phyloP scores from a whole-genome alignment of 2,113 vertebrate genomes.

The Thalassarche chlororhynchos region DNA sequence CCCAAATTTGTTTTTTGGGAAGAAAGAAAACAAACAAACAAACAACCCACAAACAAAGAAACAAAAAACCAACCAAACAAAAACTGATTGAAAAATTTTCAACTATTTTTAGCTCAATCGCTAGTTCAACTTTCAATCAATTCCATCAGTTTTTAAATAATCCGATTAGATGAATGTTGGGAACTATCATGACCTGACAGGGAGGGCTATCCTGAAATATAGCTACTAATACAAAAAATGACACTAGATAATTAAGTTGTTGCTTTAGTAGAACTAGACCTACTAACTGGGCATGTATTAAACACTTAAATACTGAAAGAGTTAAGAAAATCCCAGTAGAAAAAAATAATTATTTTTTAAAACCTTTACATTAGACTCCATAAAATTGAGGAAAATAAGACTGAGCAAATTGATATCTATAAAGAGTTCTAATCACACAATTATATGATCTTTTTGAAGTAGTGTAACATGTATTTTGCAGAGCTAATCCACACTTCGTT shows the following conservation, averaged over 20 bases:
- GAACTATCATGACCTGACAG: neutral
- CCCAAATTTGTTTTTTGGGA: fast-evolving
- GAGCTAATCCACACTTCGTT: neutral
- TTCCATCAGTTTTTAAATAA: neutral
- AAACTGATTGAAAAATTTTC: neutral
- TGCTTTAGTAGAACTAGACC: neutral
- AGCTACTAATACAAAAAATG: neutral
- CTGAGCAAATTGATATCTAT: neutral
- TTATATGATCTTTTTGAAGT: neutral
- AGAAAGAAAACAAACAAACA: fast-evolving
- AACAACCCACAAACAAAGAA: neutral
- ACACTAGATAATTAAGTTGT: neutral
- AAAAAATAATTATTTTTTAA: neutral
- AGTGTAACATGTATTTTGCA: neutral
- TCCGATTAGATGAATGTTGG: neutral
- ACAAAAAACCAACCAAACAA: neutral
- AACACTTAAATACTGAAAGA: neutral
- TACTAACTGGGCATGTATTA: neutral
- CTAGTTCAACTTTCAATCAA: neutral
- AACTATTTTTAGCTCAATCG: neutral
- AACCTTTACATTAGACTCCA: neutral
- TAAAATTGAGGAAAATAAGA: neutral
- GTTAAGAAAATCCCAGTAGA: neutral
- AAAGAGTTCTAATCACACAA: neutral
- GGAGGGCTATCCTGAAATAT: neutral